Evolutionary conservation across 2,888 invertebrate species (phyloP).

Genomic region (Hypolimnas misippus): DNA sequence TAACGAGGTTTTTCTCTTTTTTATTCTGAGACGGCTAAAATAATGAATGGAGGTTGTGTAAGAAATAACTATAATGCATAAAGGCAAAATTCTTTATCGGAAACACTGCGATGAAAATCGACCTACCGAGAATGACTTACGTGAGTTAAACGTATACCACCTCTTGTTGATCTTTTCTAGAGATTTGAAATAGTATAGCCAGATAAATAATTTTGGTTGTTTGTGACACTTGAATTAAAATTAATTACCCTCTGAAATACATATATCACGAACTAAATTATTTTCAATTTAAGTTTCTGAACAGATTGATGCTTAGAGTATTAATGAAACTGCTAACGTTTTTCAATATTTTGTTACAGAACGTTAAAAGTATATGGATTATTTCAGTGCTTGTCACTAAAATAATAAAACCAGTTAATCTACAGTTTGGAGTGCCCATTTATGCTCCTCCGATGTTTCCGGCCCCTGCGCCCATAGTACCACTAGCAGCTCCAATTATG

Average conservation of each 20-base stretch:
- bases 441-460: slow-evolving; percentile 33
- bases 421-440: slow-evolving; percentile 40
- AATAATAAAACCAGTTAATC: slow-evolving; percentile 24
- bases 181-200: too few species aligned
- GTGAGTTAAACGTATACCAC: neutral
- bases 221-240: too few species aligned
- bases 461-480: slow-evolving; percentile 20
- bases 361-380: slow-evolving; percentile 43
- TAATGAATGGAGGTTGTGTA: slow-evolving; percentile 49
- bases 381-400: slow-evolving; percentile 36
- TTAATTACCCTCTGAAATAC: too few species aligned
- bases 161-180: neutral
- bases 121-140: slow-evolving; percentile 37
- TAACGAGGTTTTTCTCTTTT: slow-evolving; percentile 27
- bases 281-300: too few species aligned
- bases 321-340: too few species aligned
- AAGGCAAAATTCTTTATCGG: slow-evolving; percentile 47
- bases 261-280: too few species aligned
- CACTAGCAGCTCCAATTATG: slow-evolving; percentile 36
- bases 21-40: slow-evolving; percentile 20
- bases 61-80: slow-evolving; percentile 51
- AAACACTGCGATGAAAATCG: slow-evolving; percentile 41
- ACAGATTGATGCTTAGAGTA: too few species aligned
- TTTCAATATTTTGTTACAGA: slow-evolving; percentile 41
- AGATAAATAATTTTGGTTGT: too few species aligned